A percentile compares a stretch with the other conserved stretches of the same genome.
Evolutionary conservation across 2,888 invertebrate species (phyloP).

Genomic region (Phalera bucephala): DNA sequence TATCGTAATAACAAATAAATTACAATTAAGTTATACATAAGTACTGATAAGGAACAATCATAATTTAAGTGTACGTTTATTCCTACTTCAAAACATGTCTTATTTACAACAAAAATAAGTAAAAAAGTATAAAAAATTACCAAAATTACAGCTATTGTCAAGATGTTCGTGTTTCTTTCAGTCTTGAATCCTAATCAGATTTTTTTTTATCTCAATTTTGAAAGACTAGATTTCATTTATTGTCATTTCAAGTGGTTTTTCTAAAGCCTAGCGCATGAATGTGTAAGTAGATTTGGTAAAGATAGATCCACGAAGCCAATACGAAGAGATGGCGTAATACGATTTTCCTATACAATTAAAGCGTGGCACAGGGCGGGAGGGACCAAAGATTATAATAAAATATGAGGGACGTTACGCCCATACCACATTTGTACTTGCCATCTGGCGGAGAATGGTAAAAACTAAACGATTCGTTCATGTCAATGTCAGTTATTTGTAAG

Average conservation of each 20-base stretch:
- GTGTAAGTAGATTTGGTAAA: no score
- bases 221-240: slow-evolving; percentile 31
- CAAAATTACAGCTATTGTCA: slow-evolving; percentile 32
- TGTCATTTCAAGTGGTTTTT: slow-evolving; percentile 25
- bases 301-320: no score
- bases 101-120: slow-evolving; percentile 32
- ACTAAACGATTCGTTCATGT: no score
- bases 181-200: slow-evolving; percentile 33
- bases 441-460: no score
- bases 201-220: slow-evolving; percentile 20
- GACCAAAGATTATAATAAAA: no score
- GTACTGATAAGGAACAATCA: slow-evolving; percentile 69
- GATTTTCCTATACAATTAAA: no score
- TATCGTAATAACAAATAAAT: slow-evolving; percentile 70
- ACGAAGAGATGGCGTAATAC: no score
- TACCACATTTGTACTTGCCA: no score
- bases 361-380: no score
- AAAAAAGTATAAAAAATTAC: slow-evolving; percentile 17
- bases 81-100: slow-evolving; percentile 22
- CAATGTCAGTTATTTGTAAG: no score
- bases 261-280: slow-evolving; percentile 24
- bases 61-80: slow-evolving; percentile 25
- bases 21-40: slow-evolving; percentile 58
- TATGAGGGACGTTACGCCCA: no score
- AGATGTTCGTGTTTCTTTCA: slow-evolving; percentile 33